phyloP scores from a whole-genome alignment of 2,888 invertebrate genomes.

The Ptilodon capucinus region DNA sequence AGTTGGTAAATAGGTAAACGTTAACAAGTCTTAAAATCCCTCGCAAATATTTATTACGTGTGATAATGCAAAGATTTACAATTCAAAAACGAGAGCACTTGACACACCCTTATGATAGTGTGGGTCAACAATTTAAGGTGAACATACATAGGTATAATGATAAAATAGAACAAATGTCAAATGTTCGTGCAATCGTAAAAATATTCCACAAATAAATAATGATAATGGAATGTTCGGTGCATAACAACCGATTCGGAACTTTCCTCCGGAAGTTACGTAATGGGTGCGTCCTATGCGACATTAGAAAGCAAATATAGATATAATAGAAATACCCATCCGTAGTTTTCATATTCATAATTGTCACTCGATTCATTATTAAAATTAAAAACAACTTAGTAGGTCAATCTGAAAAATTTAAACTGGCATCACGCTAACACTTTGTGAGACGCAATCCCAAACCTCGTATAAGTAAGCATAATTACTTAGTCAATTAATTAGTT shows the following conservation, averaged over 20 bases:
- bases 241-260: constrained; percentile 6
- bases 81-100: constrained; percentile 18
- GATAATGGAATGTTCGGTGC: constrained; percentile 1
- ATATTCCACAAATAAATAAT: constrained; percentile 20
- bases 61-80: constrained; percentile 13
- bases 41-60: constrained; percentile 1
- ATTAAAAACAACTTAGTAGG: too few relatives aligned
- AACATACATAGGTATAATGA: constrained; percentile 24
- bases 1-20: too few relatives aligned
- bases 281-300: background rate
- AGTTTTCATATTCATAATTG: too few relatives aligned
- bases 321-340: too few relatives aligned
- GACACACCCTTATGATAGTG: constrained; percentile 40
- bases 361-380: too few relatives aligned
- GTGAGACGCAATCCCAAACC: too few relatives aligned
- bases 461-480: too few relatives aligned
- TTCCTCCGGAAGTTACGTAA: constrained; percentile 5
- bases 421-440: too few relatives aligned
- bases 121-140: constrained; percentile 44
- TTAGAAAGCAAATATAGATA: background rate
- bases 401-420: too few relatives aligned
- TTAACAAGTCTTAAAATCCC: too few relatives aligned
- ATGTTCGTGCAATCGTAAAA: constrained; percentile 24
- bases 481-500: too few relatives aligned
- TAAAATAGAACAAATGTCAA: constrained; percentile 23